phyloP scores from a whole-genome alignment of 2,888 invertebrate genomes.

The Schizaphis graminum region DNA sequence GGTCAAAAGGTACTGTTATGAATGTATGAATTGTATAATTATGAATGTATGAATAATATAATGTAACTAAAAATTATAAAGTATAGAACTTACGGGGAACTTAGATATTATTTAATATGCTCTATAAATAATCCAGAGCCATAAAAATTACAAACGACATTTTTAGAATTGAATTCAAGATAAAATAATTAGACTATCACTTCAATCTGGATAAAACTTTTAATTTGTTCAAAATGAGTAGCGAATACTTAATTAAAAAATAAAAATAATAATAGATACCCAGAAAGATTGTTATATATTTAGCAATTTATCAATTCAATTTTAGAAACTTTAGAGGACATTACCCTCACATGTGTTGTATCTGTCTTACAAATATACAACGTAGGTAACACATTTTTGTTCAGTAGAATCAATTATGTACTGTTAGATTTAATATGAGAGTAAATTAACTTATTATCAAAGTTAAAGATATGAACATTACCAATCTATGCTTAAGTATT shows the following conservation, averaged over 20 bases:
- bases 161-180: neutral
- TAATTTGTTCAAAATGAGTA: neutral
- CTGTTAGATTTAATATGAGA: too few relatives aligned
- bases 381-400: too few relatives aligned
- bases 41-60: neutral
- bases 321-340: neutral
- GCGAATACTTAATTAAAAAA: neutral
- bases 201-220: neutral
- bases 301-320: neutral
- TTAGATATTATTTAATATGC: neutral
- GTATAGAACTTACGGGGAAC: too few relatives aligned
- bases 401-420: too few relatives aligned
- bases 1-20: neutral
- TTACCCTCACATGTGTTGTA: too few relatives aligned
- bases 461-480: too few relatives aligned
- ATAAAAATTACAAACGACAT: neutral
- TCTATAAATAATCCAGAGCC: neutral
- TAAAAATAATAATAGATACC: neutral
- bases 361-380: too few relatives aligned
- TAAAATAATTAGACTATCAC: neutral
- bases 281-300: neutral
- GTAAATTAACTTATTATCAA: too few relatives aligned
- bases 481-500: too few relatives aligned
- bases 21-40: neutral
- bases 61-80: neutral